phyloP scores from a whole-genome alignment of 2,888 invertebrate genomes.

The Elegia similella region DNA sequence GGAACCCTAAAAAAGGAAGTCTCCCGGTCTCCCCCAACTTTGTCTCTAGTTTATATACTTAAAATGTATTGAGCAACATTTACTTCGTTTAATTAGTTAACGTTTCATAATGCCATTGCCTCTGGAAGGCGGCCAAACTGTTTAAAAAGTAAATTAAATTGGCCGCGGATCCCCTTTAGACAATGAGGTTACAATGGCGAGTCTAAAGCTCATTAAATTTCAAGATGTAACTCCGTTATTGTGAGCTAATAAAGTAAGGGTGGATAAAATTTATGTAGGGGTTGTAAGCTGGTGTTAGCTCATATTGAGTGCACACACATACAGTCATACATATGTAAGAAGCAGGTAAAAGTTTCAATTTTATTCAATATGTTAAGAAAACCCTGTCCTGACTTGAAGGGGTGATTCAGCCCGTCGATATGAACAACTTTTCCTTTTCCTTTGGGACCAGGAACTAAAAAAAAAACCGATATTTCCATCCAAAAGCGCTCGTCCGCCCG shows the following conservation, averaged over 20 bases:
- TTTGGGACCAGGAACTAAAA: no score
- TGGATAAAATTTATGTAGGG: background rate
- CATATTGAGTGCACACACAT: no score
- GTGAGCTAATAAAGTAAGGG: background rate
- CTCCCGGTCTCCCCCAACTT: no score
- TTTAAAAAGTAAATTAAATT: conserved; percentile 48
- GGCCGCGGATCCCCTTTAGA: conserved; percentile 35
- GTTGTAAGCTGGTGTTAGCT: background rate
- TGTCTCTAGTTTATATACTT: conserved; percentile 10
- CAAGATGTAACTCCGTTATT: conserved; percentile 11
- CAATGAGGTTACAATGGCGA: conserved; percentile 26
- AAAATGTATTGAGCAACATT: conserved; percentile 21
- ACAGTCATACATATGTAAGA: no score
- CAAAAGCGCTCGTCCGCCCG: no score
- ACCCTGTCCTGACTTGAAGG: no score
- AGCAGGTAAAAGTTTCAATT: no score
- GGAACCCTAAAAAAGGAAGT: no score
- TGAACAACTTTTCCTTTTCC: no score
- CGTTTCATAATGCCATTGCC: conserved; percentile 35
- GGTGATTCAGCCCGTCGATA: no score
- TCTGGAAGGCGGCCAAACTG: conserved; percentile 42
- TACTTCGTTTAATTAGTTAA: conserved; percentile 34
- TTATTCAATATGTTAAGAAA: no score
- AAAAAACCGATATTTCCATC: no score
- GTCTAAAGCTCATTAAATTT: conserved; percentile 14